A percentile compares a stretch with the other conserved stretches of the same genome.
Evolutionary conservation across 2,113 vertebrate species (phyloP).

Genomic region (Lipophrys pholis): DNA sequence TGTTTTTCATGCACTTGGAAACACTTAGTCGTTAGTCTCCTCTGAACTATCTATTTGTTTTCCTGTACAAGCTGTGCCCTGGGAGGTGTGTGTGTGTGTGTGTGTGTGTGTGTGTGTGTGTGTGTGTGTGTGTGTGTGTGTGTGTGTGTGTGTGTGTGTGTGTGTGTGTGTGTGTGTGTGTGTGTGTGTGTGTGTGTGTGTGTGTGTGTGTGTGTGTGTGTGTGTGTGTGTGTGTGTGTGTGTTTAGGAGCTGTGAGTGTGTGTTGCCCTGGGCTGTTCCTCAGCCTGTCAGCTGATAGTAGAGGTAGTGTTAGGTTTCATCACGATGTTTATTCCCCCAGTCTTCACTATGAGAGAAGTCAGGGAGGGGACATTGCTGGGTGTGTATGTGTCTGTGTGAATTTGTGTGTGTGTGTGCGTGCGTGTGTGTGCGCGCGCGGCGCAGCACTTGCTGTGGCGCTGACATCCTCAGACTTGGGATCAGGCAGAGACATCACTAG

Average conservation of each 20-base stretch:
- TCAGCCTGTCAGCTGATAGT: constrained; percentile 64
- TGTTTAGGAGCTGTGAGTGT: not conserved
- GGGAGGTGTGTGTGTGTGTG: constrained; percentile 33
- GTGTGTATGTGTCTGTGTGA: constrained; percentile 9
- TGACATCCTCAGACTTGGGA: constrained; percentile 59
- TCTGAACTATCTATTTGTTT: constrained; percentile 63
- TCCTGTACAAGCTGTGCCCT: constrained; percentile 36
- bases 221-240: constrained; percentile 9
- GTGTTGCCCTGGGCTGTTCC: constrained; percentile 43
- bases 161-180: constrained; percentile 6
- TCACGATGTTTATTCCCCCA: constrained; percentile 76
- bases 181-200: constrained; percentile 13
- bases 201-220: constrained; percentile 15
- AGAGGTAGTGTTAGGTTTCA: constrained; percentile 75
- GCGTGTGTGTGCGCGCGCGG: constrained; percentile 2
- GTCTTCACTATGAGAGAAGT: constrained; percentile 35
- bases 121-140: not conserved
- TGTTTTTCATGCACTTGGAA: constrained; percentile 27
- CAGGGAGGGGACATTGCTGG: constrained; percentile 36
- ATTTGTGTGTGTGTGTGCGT: constrained; percentile 17
- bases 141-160: constrained; percentile 14
- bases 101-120: too few relatives aligned
- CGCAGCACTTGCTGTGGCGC: constrained; percentile 14
- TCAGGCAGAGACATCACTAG: constrained; percentile 47
- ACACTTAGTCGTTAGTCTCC: constrained; percentile 21